These are phyloP conservation scores for Heliocidaris erythrogramma DNA, from an alignment of 35 echinoderm and acorn worm genomes.

Conservation along the genomic window DNA sequence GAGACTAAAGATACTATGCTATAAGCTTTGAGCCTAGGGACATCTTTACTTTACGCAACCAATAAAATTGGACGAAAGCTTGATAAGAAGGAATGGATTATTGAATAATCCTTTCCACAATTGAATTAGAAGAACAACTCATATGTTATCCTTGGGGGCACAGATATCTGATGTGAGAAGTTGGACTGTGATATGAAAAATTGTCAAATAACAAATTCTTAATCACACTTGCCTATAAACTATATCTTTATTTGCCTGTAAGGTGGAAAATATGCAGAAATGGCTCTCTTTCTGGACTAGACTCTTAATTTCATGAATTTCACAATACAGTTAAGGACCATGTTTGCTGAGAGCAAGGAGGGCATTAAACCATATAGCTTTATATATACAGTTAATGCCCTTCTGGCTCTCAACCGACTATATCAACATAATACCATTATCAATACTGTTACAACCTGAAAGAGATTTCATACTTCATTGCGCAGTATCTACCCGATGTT, in stretches of 20 bases:
- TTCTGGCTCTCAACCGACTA: too few species aligned
- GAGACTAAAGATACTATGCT: neutral
- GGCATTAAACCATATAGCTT: too few species aligned
- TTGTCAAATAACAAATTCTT: neutral
- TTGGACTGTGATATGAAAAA: neutral
- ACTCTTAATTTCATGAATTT: too few species aligned
- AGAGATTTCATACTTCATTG: neutral
- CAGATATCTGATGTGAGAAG: neutral
- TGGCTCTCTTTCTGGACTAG: too few species aligned
- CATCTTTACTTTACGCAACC: neutral
- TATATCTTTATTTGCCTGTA: neutral
- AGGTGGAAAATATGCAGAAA: neutral
- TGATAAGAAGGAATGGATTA: neutral
- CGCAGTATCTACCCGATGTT: neutral
- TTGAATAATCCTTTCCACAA: neutral
- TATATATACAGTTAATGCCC: too few species aligned
- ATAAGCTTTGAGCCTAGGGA: neutral
- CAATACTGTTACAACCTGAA: neutral
- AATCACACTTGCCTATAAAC: neutral
- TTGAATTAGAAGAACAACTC: neutral
- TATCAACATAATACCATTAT: neutral
- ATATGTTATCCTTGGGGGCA: neutral
- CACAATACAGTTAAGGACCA: too few species aligned
- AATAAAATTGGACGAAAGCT: neutral
- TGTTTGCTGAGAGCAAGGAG: too few species aligned